These are phyloP conservation scores for Phortica magna DNA, from an alignment of 2,888 invertebrate genomes.

Conservation along the genomic window DNA sequence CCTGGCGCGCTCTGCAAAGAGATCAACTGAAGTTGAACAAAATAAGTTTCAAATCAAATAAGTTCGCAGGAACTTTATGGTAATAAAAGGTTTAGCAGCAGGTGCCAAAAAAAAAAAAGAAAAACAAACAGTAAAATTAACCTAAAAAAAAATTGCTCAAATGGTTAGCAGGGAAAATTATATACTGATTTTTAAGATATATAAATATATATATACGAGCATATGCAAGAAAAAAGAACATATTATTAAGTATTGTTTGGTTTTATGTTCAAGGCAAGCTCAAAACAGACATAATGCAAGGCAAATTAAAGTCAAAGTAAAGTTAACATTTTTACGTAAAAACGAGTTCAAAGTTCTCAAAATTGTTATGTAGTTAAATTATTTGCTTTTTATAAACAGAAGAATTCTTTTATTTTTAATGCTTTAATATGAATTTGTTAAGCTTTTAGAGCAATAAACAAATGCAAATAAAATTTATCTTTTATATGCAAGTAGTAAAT, in stretches of 20 bases:
- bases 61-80: not conserved
- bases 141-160: not conserved
- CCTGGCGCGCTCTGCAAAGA: not conserved
- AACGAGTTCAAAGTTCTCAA: not conserved
- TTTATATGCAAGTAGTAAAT: conserved; percentile 31
- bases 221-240: not conserved
- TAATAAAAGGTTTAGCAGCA: not conserved
- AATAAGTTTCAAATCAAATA: not conserved
- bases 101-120: not conserved
- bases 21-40: too few species aligned
- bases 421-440: too few species aligned
- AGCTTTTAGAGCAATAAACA: too few species aligned
- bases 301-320: not conserved
- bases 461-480: conserved; percentile 62
- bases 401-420: too few species aligned
- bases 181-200: conserved; percentile 2
- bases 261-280: not conserved
- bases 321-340: conserved; percentile 54
- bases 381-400: conserved; percentile 10
- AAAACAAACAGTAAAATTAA: not conserved
- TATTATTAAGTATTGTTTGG: conserved; percentile 11
- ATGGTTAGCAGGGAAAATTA: conserved; percentile 14
- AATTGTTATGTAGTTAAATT: conserved; percentile 19
- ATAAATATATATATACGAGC: conserved; percentile 5
- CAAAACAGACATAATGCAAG: too few species aligned